Evolutionary conservation across 2,888 invertebrate species (phyloP).

Genomic region (Scotopteryx bipunctaria): DNA sequence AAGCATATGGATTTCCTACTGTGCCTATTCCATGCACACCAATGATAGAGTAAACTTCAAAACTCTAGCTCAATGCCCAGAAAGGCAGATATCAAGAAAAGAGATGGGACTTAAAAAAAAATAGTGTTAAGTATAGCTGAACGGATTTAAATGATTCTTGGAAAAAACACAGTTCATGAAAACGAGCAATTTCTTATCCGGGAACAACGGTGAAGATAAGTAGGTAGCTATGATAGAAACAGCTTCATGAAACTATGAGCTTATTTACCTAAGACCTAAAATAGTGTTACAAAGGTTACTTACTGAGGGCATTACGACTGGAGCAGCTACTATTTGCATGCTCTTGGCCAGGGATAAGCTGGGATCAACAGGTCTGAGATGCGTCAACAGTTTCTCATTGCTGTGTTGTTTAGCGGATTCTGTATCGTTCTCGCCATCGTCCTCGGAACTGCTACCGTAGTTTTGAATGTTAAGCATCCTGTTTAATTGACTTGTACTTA

Average conservation of each 20-base stretch:
- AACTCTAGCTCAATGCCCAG: too few relatives aligned
- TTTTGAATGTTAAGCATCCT: constrained; percentile 88
- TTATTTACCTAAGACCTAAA: background rate
- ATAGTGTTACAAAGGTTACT: constrained; percentile 40
- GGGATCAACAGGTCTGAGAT: constrained; percentile 82
- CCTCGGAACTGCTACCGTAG: constrained; percentile 89
- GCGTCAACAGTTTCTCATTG: constrained; percentile 69
- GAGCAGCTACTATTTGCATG: constrained; percentile 91
- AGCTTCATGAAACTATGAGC: background rate
- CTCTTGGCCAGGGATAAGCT: constrained; percentile 85
- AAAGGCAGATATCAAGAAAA: too few relatives aligned
- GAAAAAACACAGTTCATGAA: too few relatives aligned
- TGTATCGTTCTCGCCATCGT: constrained; percentile 82
- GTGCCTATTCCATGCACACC: too few relatives aligned
- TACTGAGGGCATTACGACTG: constrained; percentile 91
- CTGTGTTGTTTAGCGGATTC: constrained; percentile 64
- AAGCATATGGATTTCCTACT: too few relatives aligned
- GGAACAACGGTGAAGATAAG: too few relatives aligned
- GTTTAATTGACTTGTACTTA: constrained; percentile 11
- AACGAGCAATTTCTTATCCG: too few relatives aligned
- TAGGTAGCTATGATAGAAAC: background rate
- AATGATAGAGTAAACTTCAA: too few relatives aligned
- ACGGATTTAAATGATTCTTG: too few relatives aligned
- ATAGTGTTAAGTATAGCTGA: too few relatives aligned
- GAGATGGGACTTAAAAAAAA: too few relatives aligned